phyloP scores from a whole-genome alignment of 1,140 invertebrate genomes.

The Metaphire vulgaris region DNA sequence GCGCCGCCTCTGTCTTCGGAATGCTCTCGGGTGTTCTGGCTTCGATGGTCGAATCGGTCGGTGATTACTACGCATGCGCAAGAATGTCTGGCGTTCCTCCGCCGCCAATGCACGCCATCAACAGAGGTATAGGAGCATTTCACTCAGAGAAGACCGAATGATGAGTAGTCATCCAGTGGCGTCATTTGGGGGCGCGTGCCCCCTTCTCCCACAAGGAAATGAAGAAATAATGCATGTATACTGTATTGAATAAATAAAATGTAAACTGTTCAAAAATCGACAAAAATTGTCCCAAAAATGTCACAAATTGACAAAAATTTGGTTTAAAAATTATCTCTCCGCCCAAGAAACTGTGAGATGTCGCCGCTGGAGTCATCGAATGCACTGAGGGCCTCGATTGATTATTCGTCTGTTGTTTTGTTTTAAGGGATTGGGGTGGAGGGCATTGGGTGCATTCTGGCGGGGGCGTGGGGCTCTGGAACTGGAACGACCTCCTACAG shows the following conservation, averaged over 20 bases:
- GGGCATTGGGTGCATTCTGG: constrained; percentile 72
- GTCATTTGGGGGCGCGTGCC: background rate
- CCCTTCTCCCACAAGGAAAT: background rate
- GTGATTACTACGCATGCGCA: constrained; percentile 47
- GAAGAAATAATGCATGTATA: background rate
- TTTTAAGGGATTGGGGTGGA: constrained; percentile 69
- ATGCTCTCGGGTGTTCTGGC: constrained; percentile 44
- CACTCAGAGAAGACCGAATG: background rate
- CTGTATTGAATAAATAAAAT: background rate
- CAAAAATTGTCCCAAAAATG: background rate
- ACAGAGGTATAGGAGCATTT: constrained; percentile 24
- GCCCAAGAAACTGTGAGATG: background rate
- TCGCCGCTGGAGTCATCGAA: background rate
- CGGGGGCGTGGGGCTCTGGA: constrained; percentile 70
- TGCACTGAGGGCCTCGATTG: background rate
- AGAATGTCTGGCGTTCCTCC: constrained; percentile 19
- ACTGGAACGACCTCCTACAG: constrained; percentile 75
- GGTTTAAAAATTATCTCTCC: background rate
- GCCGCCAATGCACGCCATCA: constrained; percentile 26
- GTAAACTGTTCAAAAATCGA: background rate
- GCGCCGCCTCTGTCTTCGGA: constrained; percentile 39
- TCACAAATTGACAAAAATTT: background rate
- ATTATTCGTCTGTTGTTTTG: background rate
- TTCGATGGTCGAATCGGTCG: constrained; percentile 46
- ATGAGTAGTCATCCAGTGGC: background rate